phyloP scores from a whole-genome alignment of 2,113 vertebrate species.

The Menidia beryllina region DNA sequence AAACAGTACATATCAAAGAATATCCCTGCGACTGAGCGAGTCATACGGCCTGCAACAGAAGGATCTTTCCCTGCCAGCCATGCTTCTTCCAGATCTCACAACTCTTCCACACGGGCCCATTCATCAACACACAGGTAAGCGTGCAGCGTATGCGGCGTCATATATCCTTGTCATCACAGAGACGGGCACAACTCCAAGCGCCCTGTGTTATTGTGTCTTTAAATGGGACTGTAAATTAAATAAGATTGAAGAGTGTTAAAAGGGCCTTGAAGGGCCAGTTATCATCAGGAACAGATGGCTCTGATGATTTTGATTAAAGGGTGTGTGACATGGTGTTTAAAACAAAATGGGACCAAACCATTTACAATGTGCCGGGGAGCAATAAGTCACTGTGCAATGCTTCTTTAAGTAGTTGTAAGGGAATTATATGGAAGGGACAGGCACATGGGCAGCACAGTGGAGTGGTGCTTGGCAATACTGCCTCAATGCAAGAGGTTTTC shows the following conservation, averaged over 20 bases:
- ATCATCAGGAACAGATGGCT: constrained; percentile 2
- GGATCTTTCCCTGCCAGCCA: constrained; percentile 94
- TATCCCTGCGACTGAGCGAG: constrained; percentile 90
- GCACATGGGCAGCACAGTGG: too few relatives aligned
- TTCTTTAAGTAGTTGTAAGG: not conserved
- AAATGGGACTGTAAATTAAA: too few relatives aligned
- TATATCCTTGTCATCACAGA: not conserved
- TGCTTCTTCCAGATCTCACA: constrained; percentile 95
- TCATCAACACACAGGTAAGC: constrained; percentile 93
- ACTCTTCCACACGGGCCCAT: constrained; percentile 92
- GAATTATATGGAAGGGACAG: too few relatives aligned
- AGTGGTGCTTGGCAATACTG: too few relatives aligned
- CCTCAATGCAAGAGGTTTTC: too few relatives aligned
- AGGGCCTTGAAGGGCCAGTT: too few relatives aligned
- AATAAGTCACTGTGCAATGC: not conserved
- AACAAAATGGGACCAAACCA: not conserved
- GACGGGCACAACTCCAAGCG: not conserved
- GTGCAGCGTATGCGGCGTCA: not conserved
- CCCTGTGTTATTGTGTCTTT: too few relatives aligned
- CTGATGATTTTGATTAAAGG: not conserved
- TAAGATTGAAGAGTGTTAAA: too few relatives aligned
- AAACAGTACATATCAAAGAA: constrained; percentile 97
- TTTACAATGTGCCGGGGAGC: not conserved
- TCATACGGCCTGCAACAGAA: constrained; percentile 91
- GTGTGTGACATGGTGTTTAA: not conserved